phyloP scores from a whole-genome alignment of 2,888 invertebrate species.

The Eulithis prunata region DNA sequence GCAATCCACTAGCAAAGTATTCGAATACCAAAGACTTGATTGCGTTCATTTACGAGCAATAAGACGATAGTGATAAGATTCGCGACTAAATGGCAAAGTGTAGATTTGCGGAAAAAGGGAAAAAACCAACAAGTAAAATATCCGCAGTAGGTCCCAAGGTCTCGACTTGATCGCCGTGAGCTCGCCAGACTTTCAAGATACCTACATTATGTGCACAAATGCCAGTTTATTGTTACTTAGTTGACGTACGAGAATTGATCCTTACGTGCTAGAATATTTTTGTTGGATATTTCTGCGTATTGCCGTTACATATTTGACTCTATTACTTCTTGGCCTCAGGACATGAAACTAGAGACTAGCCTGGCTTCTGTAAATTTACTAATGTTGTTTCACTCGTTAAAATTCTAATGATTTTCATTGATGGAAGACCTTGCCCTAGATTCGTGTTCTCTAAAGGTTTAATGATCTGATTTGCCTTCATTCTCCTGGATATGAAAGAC shows the following conservation, averaged over 20 bases:
- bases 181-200: slow-evolving; percentile 70
- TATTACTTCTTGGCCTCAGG: slow-evolving; percentile 17
- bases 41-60: slow-evolving; percentile 37
- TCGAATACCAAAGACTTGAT: slow-evolving; percentile 53
- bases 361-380: slow-evolving; percentile 29
- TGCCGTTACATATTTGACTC: neutral
- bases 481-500: slow-evolving; percentile 5
- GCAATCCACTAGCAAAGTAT: slow-evolving; percentile 22
- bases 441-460: slow-evolving; percentile 23
- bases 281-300: neutral
- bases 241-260: neutral
- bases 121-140: slow-evolving; percentile 72
- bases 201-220: slow-evolving; percentile 56
- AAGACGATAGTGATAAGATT: slow-evolving; percentile 43
- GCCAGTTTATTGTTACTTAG: slow-evolving; percentile 7
- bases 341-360: slow-evolving; percentile 22
- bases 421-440: slow-evolving; percentile 37
- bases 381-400: slow-evolving; percentile 32
- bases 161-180: slow-evolving; percentile 76
- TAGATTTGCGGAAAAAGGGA: slow-evolving; percentile 74
- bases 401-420: slow-evolving; percentile 35
- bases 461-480: slow-evolving; percentile 12
- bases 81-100: slow-evolving; percentile 51
- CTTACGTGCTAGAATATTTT: too few species aligned
- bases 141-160: slow-evolving; percentile 75